These are phyloP conservation scores for Mormyrus iriodes DNA, from an alignment of 2,113 vertebrate species.

Conservation along the genomic window DNA sequence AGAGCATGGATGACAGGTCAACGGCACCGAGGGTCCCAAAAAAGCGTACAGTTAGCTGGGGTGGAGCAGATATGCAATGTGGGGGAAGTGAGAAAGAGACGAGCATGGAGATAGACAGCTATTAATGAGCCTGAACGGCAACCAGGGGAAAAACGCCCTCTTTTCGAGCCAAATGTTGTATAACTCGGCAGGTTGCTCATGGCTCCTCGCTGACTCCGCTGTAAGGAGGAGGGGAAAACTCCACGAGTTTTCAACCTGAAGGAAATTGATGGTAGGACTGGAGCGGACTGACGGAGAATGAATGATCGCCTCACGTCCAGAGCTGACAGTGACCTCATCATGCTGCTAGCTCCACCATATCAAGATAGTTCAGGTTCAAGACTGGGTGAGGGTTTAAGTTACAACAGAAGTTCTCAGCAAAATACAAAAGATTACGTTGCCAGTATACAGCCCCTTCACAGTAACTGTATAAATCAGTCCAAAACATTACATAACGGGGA, in stretches of 20 bases:
- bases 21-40: not conserved
- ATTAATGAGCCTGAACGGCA: not conserved
- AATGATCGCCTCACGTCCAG: not conserved
- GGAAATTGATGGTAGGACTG: not conserved
- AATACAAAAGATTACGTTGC: not conserved
- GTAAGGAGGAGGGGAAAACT: not conserved
- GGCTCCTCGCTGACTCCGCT: not conserved
- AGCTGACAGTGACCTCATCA: not conserved
- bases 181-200: not conserved
- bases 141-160: slow-evolving; percentile 13
- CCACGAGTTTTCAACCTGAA: not conserved
- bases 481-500: not conserved
- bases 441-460: not conserved
- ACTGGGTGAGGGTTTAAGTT: not conserved
- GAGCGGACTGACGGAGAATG: not conserved
- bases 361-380: not conserved
- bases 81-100: not conserved
- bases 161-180: not conserved
- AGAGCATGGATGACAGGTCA: not conserved
- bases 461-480: not conserved
- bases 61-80: not conserved
- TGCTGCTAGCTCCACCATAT: not conserved
- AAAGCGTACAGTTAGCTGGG: not conserved
- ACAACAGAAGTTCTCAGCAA: not conserved
- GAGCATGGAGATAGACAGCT: not conserved